Evolutionary conservation across 2,888 invertebrate genomes (phyloP).

Genomic region (Drosophila anomelani): DNA sequence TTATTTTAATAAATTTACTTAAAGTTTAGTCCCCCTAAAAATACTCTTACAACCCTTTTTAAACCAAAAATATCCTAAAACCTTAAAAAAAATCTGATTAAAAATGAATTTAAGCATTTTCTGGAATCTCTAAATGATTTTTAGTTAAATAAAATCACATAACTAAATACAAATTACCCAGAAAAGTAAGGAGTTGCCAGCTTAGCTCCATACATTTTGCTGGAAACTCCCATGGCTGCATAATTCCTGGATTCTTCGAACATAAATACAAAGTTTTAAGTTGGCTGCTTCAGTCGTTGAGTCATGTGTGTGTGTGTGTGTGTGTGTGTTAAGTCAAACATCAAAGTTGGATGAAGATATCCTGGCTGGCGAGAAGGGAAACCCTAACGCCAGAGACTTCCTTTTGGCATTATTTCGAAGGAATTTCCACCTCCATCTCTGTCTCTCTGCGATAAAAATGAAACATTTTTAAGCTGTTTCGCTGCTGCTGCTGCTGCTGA

Average conservation of each 20-base stretch:
- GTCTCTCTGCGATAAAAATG: slow-evolving; percentile 35
- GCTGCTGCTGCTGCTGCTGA: slow-evolving; percentile 1
- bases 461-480: slow-evolving; percentile 41
- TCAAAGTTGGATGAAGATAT: slow-evolving; percentile 36
- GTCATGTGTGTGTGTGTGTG: not conserved
- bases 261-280: slow-evolving; percentile 11
- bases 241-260: slow-evolving; percentile 1
- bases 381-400: slow-evolving; percentile 21
- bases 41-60: too few relatives aligned
- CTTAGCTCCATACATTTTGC: not conserved
- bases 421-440: slow-evolving; percentile 15
- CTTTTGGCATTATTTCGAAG: slow-evolving; percentile 27
- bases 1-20: not conserved
- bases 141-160: too few relatives aligned
- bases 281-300: not conserved
- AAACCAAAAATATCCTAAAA: too few relatives aligned
- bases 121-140: not conserved
- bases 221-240: not conserved
- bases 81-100: not conserved
- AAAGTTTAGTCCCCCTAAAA: too few relatives aligned
- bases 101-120: not conserved
- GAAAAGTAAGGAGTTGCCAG: too few relatives aligned
- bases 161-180: not conserved
- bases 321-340: slow-evolving; percentile 11
- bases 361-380: slow-evolving; percentile 16